Evolutionary conservation across 2,113 vertebrate species (phyloP).

Genomic region (Platichthys stellatus): DNA sequence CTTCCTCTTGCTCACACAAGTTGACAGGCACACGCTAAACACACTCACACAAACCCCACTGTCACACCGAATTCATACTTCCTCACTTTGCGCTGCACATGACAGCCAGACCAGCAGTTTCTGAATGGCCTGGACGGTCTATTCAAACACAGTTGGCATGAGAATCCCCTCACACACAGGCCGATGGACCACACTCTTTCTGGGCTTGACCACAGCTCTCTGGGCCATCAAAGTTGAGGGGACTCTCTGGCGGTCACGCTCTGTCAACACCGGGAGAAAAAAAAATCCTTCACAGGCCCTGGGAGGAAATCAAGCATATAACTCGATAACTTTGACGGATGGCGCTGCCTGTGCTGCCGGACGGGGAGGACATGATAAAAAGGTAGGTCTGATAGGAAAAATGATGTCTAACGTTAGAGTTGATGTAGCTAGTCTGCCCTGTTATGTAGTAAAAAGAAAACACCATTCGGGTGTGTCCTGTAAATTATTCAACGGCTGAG

Average conservation of each 20-base stretch:
- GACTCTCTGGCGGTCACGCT: slow-evolving; percentile 27
- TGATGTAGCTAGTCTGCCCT: neutral
- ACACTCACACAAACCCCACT: slow-evolving; percentile 16
- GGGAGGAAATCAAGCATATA: slow-evolving; percentile 35
- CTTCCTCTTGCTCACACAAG: slow-evolving; percentile 57
- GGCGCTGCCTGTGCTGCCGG: neutral
- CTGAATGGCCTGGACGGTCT: slow-evolving; percentile 71
- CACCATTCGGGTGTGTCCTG: too few relatives aligned
- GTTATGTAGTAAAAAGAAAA: neutral
- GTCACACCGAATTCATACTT: slow-evolving; percentile 66
- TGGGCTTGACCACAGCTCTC: slow-evolving; percentile 68
- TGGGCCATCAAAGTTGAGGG: slow-evolving; percentile 45
- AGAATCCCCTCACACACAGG: slow-evolving; percentile 30
- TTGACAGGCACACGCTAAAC: slow-evolving; percentile 39
- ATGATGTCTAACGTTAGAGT: neutral
- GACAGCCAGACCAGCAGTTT: slow-evolving; percentile 79
- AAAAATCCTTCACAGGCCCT: slow-evolving; percentile 5
- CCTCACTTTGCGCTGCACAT: slow-evolving; percentile 69
- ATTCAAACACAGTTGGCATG: slow-evolving; percentile 63
- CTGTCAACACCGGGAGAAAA: neutral
- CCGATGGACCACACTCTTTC: slow-evolving; percentile 51
- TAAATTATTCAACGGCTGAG: neutral
- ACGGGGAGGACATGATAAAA: neutral
- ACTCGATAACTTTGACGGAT: slow-evolving; percentile 10
- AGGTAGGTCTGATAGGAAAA: slow-evolving; percentile 31